Evolutionary conservation across 2,888 invertebrate genomes (phyloP).

Genomic region (Smittia aterrima): DNA sequence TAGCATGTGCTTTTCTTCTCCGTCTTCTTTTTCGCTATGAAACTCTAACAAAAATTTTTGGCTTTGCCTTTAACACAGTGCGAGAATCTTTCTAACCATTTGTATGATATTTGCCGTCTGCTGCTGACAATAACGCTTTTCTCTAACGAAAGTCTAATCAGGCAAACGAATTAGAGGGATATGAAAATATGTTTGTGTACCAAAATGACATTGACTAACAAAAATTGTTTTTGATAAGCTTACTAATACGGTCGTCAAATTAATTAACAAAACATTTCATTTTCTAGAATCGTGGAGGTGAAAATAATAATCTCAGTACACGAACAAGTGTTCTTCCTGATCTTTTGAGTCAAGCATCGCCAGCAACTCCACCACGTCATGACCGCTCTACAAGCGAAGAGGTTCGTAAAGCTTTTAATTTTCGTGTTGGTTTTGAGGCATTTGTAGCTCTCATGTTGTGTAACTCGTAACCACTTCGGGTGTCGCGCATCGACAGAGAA

Average conservation of each 20-base stretch:
- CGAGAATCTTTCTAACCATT: constrained; percentile 37
- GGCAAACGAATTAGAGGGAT: neutral
- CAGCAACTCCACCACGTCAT: constrained; percentile 80
- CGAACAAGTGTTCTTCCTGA: constrained; percentile 92
- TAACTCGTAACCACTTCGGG: neutral
- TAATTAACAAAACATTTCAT: neutral
- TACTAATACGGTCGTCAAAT: neutral
- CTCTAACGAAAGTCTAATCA: neutral
- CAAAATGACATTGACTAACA: neutral
- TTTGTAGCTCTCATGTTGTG: neutral
- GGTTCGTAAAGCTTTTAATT: constrained; percentile 61
- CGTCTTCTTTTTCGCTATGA: constrained; percentile 7
- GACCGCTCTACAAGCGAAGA: constrained; percentile 95
- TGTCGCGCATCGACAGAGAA: neutral
- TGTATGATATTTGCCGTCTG: constrained; percentile 38
- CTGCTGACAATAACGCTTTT: neutral
- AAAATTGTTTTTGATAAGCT: neutral
- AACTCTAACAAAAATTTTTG: constrained; percentile 9
- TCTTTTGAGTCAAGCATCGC: constrained; percentile 84
- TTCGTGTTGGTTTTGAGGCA: neutral
- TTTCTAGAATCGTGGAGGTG: constrained; percentile 52
- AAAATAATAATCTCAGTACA: constrained; percentile 61
- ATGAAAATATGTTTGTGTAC: neutral
- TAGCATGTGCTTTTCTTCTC: constrained; percentile 6
- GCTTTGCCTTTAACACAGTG: constrained; percentile 17